Conservation (phyloP, 2,113 vertebrate genomes). For the Phaethornis superciliosus region DNA sequence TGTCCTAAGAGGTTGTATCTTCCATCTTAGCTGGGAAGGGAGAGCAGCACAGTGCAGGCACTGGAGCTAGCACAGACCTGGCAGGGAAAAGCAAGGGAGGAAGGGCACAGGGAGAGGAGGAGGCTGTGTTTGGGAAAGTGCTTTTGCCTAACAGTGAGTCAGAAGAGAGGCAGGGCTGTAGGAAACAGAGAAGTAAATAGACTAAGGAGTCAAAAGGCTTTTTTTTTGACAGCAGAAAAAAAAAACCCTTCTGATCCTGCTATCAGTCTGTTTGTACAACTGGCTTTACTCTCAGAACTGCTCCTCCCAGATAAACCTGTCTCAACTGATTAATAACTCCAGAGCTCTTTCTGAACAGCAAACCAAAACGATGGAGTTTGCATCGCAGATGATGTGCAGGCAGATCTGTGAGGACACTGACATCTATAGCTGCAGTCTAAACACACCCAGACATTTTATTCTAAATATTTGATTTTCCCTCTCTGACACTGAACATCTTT, state of each 20-base stretch:
- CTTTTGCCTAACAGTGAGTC: background rate
- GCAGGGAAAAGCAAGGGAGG: background rate
- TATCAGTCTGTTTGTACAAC: background rate
- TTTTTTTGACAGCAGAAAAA: background rate
- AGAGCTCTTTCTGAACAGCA: background rate
- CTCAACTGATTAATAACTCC: background rate
- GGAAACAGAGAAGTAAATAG: constrained; percentile 19
- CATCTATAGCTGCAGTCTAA: constrained; percentile 16
- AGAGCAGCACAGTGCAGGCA: background rate
- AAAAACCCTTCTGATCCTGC: background rate
- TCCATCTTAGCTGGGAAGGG: background rate
- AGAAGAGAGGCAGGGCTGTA: background rate
- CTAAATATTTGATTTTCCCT: constrained; percentile 53
- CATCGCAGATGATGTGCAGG: background rate
- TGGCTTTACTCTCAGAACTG: background rate
- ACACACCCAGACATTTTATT: constrained; percentile 44
- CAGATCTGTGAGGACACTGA: background rate
- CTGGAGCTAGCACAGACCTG: background rate
- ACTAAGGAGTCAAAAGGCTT: background rate
- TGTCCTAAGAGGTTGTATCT: background rate
- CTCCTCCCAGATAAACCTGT: constrained; percentile 25
- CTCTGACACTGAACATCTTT: background rate
- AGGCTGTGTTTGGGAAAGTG: background rate
- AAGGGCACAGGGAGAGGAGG: background rate
- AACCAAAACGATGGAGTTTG: background rate